Conservation (phyloP, 1,140 invertebrate genomes). For the Sipha flava region DNA sequence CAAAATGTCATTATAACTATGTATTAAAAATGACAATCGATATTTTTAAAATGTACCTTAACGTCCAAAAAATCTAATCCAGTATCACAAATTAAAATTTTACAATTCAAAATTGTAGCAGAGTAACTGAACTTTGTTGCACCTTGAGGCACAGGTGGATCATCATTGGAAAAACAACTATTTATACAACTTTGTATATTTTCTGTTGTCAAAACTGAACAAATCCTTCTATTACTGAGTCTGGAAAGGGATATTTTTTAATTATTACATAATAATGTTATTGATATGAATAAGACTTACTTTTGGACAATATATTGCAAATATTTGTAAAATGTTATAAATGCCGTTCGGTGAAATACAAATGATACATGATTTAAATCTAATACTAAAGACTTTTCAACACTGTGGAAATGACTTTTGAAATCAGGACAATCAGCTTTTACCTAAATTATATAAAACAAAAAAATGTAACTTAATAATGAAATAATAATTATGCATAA, state of each 20-base stretch:
- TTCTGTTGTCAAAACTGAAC: background rate
- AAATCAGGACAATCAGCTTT: constrained; percentile 74
- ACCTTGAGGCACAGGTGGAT: constrained; percentile 62
- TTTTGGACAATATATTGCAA: constrained; percentile 45
- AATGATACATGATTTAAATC: constrained; percentile 59
- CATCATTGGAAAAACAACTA: constrained; percentile 37
- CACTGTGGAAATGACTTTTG: constrained; percentile 66
- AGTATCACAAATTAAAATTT: constrained; percentile 56
- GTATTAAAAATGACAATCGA: no score
- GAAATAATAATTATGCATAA: background rate
- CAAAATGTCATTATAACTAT: no score
- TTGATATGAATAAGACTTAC: constrained; percentile 41
- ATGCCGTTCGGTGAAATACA: constrained; percentile 62
- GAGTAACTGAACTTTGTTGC: constrained; percentile 72
- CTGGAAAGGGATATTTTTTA: background rate
- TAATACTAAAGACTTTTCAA: constrained; percentile 66
- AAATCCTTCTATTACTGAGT: background rate
- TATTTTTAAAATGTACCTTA: constrained; percentile 41
- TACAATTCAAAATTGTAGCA: constrained; percentile 54
- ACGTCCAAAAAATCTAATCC: constrained; percentile 62
- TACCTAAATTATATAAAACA: constrained; percentile 48
- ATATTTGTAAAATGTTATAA: constrained; percentile 61
- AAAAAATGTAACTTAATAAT: background rate
- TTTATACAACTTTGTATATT: background rate
- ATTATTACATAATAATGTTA: background rate